Percentiles rank a stretch among this genome's conserved stretches.
Evolutionary conservation across 2,113 vertebrate genomes (phyloP).

Genomic region (Zapus hudsonius): DNA sequence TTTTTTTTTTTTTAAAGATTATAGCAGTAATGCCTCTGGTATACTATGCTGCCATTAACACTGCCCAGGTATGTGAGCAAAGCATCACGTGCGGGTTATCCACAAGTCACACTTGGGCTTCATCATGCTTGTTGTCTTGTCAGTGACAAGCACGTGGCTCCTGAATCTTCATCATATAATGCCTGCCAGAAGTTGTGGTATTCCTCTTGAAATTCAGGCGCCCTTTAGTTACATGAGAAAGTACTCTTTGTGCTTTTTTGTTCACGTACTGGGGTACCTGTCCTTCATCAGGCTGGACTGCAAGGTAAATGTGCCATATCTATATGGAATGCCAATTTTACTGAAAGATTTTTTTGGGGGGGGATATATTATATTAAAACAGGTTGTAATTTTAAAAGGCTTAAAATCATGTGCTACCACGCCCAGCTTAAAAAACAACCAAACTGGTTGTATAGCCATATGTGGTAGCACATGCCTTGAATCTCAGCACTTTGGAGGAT

Average conservation of each 20-base stretch:
- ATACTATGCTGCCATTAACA: not conserved
- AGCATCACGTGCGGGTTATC: not conserved
- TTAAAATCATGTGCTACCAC: too few relatives aligned
- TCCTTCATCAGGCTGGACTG: fast-evolving
- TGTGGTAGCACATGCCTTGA: too few relatives aligned
- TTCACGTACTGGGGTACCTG: not conserved
- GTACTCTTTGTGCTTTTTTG: not conserved
- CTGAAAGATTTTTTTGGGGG: not conserved
- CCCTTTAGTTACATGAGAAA: not conserved
- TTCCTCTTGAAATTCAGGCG: not conserved
- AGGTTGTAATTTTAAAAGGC: too few relatives aligned
- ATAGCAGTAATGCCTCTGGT: not conserved
- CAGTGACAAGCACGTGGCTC: not conserved
- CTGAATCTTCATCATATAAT: not conserved
- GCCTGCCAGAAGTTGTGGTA: not conserved
- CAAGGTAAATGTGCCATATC: not conserved
- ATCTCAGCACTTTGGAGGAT: too few relatives aligned
- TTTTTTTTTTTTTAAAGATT: not conserved
- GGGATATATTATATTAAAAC: not conserved
- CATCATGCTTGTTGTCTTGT: not conserved
- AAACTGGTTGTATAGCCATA: too few relatives aligned
- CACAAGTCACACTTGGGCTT: not conserved
- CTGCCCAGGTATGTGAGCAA: not conserved
- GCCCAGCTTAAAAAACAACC: too few relatives aligned
- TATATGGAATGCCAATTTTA: not conserved